Percentiles rank a stretch among this genome's conserved stretches.
These are phyloP conservation scores for Pandemis cinnamomeana DNA, from an alignment of 2,888 invertebrate species.

Conservation along the genomic window DNA sequence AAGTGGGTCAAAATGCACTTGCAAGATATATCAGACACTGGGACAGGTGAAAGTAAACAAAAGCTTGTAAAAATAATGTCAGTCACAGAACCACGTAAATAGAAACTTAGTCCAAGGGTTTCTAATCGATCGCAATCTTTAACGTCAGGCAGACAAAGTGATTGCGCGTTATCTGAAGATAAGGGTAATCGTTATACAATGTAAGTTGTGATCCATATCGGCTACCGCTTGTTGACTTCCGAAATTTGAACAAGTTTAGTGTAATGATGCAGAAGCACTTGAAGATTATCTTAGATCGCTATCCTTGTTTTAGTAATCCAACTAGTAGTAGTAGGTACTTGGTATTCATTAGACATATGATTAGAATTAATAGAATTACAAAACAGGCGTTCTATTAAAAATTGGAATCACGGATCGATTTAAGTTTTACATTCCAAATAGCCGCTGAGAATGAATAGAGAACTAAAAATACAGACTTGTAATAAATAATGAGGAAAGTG, in stretches of 20 bases:
- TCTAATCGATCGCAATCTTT: neutral
- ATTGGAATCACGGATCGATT: neutral
- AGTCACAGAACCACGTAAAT: neutral
- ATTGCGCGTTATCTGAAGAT: conserved; percentile 1
- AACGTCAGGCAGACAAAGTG: conserved; percentile 7
- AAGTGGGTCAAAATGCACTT: no score
- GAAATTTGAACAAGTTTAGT: neutral
- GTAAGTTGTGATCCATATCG: conserved; percentile 9
- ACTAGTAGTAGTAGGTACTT: neutral
- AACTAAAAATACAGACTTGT: neutral
- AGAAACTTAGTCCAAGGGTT: neutral
- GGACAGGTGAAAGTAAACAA: no score
- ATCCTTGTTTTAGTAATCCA: neutral
- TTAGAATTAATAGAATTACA: no score
- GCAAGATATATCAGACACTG: no score
- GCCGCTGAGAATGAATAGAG: neutral
- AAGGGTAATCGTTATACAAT: conserved; percentile 11
- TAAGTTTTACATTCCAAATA: neutral
- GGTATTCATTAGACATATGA: neutral
- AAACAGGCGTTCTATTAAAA: neutral
- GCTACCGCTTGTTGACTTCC: neutral
- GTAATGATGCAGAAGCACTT: neutral
- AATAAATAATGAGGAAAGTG: neutral
- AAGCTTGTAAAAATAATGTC: no score
- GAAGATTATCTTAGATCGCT: conserved; percentile 1